These are phyloP conservation scores for Sebastiscus albofasciatus DNA, from an alignment of 2,797 vertebrate genomes.

Conservation along the genomic window DNA sequence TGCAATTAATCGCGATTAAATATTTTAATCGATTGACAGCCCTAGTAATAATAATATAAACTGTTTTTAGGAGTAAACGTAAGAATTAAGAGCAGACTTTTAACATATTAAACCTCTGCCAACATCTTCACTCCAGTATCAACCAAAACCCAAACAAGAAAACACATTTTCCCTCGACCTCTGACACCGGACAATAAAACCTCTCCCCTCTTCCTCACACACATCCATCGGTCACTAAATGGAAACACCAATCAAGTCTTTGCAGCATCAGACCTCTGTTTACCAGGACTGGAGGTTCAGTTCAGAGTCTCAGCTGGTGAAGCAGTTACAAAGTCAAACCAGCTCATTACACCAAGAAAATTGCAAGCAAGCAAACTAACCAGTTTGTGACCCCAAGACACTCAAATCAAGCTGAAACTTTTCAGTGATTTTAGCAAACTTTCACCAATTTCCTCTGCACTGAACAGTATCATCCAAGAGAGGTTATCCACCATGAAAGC, in stretches of 20 bases:
- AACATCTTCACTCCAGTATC: too few species aligned
- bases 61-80: too few species aligned
- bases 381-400: background rate
- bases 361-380: background rate
- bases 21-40: too few species aligned
- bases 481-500: background rate
- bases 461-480: background rate
- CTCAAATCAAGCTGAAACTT: background rate
- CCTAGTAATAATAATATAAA: too few species aligned
- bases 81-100: too few species aligned
- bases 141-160: too few species aligned
- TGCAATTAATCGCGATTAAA: too few species aligned
- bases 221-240: background rate
- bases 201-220: background rate
- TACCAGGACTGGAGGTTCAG: background rate
- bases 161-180: too few species aligned
- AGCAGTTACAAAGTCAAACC: background rate
- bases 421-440: background rate
- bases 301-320: background rate
- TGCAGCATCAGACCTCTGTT: background rate
- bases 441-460: background rate
- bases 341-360: background rate
- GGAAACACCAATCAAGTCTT: background rate
- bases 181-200: too few species aligned
- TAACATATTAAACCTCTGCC: too few species aligned